Evolutionary conservation across 2,888 invertebrate genomes (phyloP).

Genomic region (Anticlea derivata): DNA sequence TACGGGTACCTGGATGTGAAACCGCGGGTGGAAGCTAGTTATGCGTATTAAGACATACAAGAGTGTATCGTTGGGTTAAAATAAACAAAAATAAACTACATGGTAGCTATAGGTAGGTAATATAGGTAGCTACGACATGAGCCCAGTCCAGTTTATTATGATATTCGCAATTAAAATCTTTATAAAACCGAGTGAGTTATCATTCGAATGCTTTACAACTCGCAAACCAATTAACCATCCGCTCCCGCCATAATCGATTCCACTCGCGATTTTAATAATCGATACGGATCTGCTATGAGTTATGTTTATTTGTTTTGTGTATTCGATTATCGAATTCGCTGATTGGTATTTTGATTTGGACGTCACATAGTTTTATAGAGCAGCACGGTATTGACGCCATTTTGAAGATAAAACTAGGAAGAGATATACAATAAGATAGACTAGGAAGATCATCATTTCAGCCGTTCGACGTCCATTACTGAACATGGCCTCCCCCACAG

Average conservation of each 20-base stretch:
- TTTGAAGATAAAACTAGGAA: too few species aligned
- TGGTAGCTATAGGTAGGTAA: too few species aligned
- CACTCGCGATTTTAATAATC: constrained; percentile 73
- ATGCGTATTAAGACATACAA: too few species aligned
- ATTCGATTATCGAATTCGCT: constrained; percentile 38
- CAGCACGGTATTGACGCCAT: too few species aligned
- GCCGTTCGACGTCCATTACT: too few species aligned
- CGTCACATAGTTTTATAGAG: constrained; percentile 29
- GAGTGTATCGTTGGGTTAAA: too few species aligned
- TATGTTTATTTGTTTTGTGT: constrained; percentile 76
- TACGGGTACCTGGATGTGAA: too few species aligned
- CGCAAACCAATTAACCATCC: constrained; percentile 74
- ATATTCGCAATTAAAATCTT: constrained; percentile 35
- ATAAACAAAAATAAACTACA: background rate
- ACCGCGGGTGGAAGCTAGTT: too few species aligned
- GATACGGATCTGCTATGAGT: constrained; percentile 72
- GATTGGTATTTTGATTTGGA: constrained; percentile 44
- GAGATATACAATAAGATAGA: too few species aligned
- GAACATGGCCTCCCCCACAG: too few species aligned
- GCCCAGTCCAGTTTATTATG: constrained; percentile 19
- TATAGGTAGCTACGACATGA: background rate
- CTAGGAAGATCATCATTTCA: too few species aligned
- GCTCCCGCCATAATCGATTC: constrained; percentile 70
- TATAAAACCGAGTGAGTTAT: constrained; percentile 57
- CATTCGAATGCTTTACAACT: constrained; percentile 61